phyloP scores from a whole-genome alignment of 2,113 vertebrate genomes.

The Hippocampus zosterae region DNA sequence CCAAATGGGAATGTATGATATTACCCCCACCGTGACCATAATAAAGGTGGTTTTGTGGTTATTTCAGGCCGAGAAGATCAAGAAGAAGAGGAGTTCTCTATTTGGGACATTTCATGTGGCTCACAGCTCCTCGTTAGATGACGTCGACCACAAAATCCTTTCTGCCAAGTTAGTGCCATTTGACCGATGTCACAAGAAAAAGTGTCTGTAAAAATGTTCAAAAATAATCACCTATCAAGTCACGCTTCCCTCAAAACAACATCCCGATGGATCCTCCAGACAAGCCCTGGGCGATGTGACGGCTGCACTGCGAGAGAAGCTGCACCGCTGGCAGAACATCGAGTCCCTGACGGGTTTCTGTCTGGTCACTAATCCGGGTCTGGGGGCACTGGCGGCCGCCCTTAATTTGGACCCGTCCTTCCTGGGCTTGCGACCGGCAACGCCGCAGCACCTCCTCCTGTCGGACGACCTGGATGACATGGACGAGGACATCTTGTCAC shows the following conservation, averaged over 20 bases:
- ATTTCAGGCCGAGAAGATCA: constrained; percentile 88
- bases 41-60: neutral
- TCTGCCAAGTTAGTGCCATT: constrained; percentile 85
- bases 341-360: constrained; percentile 86
- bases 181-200: neutral
- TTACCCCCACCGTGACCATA: neutral
- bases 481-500: constrained; percentile 91
- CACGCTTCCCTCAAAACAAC: neutral
- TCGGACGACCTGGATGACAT: constrained; percentile 92
- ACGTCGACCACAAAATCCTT: constrained; percentile 94
- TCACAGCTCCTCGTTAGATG: constrained; percentile 93
- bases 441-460: constrained; percentile 84
- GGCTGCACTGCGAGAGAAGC: constrained; percentile 81
- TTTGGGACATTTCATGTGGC: constrained; percentile 94
- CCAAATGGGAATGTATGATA: no score
- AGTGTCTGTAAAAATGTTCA: no score
- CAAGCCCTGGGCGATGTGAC: constrained; percentile 91
- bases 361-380: constrained; percentile 86
- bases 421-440: constrained; percentile 77
- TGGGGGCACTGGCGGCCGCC: constrained; percentile 78
- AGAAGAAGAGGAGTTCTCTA: constrained; percentile 91
- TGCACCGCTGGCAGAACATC: constrained; percentile 93
- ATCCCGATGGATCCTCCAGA: constrained; percentile 82
- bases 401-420: constrained; percentile 89
- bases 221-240: neutral